These are phyloP conservation scores for Gnathonemus longibarbis DNA, from an alignment of 2,113 vertebrate genomes.

Conservation along the genomic window DNA sequence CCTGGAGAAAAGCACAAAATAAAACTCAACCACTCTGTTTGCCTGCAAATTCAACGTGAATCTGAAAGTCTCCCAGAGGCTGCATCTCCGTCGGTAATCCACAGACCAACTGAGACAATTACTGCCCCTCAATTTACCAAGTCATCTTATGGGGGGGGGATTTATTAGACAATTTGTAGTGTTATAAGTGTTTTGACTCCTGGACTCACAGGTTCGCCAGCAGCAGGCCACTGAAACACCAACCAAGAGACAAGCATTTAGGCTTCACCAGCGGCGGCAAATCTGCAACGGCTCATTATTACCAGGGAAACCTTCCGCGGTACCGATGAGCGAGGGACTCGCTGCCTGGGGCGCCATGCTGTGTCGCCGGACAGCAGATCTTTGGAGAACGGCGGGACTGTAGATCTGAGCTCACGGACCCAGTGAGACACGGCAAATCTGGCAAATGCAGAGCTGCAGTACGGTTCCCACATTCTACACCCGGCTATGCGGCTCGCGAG, in stretches of 20 bases:
- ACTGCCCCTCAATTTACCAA: not conserved
- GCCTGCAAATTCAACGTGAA: not conserved
- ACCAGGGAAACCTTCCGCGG: not conserved
- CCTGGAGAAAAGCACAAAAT: constrained; percentile 47
- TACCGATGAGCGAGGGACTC: not conserved
- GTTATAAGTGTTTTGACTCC: not conserved
- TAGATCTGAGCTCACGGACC: not conserved
- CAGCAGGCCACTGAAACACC: not conserved
- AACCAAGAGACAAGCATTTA: not conserved
- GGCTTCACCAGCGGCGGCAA: not conserved
- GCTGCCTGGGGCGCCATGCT: not conserved
- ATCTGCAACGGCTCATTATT: not conserved
- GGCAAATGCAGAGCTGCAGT: not conserved
- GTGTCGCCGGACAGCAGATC: not conserved
- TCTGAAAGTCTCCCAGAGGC: not conserved
- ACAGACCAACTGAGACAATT: not conserved
- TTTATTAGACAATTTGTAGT: not conserved
- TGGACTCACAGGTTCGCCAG: not conserved
- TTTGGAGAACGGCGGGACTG: not conserved
- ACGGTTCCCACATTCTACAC: not conserved
- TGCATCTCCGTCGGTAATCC: not conserved
- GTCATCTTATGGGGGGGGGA: too few relatives aligned
- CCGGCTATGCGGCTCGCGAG: not conserved
- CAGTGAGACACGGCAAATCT: not conserved
- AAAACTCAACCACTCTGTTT: not conserved